Conservation (phyloP, 1,140 invertebrate genomes). For the Oreohelix idahoensis region DNA sequence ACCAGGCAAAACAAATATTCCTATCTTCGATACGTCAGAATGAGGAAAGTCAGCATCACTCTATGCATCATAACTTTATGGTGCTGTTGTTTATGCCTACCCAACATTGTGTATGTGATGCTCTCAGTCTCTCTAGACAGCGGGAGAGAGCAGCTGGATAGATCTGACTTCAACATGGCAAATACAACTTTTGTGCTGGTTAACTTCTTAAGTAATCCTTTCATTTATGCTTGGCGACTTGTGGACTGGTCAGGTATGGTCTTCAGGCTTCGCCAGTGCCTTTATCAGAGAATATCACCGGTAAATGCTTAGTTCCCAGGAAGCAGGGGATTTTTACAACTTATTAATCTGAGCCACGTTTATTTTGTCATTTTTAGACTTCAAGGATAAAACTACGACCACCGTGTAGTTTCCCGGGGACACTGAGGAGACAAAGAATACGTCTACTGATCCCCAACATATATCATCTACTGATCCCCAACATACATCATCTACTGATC, state of each 20-base stretch:
- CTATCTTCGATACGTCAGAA: background rate
- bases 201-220: background rate
- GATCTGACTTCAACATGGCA: background rate
- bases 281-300: too few species aligned
- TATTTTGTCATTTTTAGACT: too few species aligned
- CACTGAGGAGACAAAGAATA: too few species aligned
- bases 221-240: conserved; percentile 1
- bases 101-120: background rate
- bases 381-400: too few species aligned
- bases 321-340: too few species aligned
- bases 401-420: too few species aligned
- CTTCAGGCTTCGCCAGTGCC: background rate
- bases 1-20: too few species aligned
- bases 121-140: background rate
- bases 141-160: background rate
- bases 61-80: background rate
- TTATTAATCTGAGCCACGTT: too few species aligned
- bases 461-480: too few species aligned
- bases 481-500: too few species aligned
- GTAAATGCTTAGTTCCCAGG: too few species aligned
- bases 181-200: background rate
- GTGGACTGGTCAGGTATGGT: background rate
- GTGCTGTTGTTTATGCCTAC: background rate
- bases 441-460: too few species aligned
- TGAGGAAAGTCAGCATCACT: background rate